Conservation (phyloP, 2,888 invertebrate genomes). For the Brenthis ino region DNA sequence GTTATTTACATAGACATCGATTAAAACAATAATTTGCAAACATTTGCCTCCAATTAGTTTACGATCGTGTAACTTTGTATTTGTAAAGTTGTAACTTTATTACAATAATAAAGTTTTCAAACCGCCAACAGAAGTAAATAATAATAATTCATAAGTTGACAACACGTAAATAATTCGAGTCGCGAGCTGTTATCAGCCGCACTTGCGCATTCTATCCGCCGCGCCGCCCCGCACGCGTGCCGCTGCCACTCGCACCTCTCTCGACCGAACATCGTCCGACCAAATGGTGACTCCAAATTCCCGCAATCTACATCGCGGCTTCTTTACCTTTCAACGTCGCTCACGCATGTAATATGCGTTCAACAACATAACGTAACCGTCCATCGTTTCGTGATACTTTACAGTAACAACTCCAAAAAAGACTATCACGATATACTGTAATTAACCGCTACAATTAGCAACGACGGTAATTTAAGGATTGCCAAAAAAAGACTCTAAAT, state of each 20-base stretch:
- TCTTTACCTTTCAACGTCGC: not conserved
- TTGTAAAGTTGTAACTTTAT: slow-evolving; percentile 15
- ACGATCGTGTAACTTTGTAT: slow-evolving; percentile 25
- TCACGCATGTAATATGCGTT: not conserved
- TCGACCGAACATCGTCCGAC: slow-evolving; percentile 33
- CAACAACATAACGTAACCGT: not conserved
- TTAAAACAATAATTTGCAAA: slow-evolving; percentile 2
- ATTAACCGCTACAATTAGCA: slow-evolving; percentile 40
- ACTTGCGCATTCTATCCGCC: slow-evolving; percentile 70
- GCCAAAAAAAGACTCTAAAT: slow-evolving; percentile 36
- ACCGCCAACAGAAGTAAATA: slow-evolving; percentile 54
- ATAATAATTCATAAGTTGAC: slow-evolving; percentile 77
- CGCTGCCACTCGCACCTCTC: slow-evolving; percentile 50
- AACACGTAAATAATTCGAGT: slow-evolving; percentile 76
- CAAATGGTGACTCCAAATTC: slow-evolving; percentile 26
- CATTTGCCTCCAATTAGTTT: slow-evolving; percentile 29
- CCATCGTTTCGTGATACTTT: slow-evolving; percentile 2
- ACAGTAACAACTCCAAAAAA: slow-evolving; percentile 28
- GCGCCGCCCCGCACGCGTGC: slow-evolving; percentile 59
- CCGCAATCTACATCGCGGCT: slow-evolving; percentile 39
- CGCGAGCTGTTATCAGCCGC: slow-evolving; percentile 68
- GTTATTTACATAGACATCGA: slow-evolving; percentile 1
- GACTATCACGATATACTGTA: slow-evolving; percentile 31
- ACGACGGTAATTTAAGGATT: slow-evolving; percentile 36
- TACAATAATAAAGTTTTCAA: slow-evolving; percentile 27